Evolutionary conservation across 2,797 vertebrate species (phyloP).

Genomic region (Molothrus aeneus): DNA sequence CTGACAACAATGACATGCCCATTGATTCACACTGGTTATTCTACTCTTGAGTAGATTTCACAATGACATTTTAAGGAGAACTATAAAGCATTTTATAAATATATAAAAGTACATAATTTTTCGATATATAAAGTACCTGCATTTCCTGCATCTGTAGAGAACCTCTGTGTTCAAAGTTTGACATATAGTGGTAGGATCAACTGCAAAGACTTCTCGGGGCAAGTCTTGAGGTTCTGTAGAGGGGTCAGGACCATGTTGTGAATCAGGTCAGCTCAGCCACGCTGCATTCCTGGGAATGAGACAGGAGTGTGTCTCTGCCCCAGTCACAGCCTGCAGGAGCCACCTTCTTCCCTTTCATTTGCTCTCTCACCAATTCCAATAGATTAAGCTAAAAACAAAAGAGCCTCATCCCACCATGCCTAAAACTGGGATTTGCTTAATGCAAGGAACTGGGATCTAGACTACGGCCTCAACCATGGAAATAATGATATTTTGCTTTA

Average conservation of each 20-base stretch:
- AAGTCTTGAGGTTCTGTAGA: constrained; percentile 83
- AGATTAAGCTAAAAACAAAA: neutral
- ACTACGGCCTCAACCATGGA: neutral
- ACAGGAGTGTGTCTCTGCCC: neutral
- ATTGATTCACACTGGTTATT: neutral
- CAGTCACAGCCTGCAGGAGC: neutral
- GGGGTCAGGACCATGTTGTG: neutral
- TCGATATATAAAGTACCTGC: constrained; percentile 80
- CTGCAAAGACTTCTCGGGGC: constrained; percentile 89
- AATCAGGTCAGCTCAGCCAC: rapidly evolving
- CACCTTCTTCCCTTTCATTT: neutral
- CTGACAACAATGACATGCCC: neutral
- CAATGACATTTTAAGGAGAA: neutral
- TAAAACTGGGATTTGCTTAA: neutral
- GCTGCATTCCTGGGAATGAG: neutral
- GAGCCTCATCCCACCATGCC: neutral
- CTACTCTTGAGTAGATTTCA: neutral
- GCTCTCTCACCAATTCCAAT: neutral
- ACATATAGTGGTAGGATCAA: constrained; percentile 78
- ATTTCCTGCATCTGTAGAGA: constrained; percentile 93
- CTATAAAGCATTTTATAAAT: neutral
- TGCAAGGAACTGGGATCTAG: neutral
- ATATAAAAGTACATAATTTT: neutral
- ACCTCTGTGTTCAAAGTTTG: constrained; percentile 77
- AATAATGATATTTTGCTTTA: neutral